Evolutionary conservation across 2,888 invertebrate species (phyloP).

Genomic region (Hemaris fuciformis): DNA sequence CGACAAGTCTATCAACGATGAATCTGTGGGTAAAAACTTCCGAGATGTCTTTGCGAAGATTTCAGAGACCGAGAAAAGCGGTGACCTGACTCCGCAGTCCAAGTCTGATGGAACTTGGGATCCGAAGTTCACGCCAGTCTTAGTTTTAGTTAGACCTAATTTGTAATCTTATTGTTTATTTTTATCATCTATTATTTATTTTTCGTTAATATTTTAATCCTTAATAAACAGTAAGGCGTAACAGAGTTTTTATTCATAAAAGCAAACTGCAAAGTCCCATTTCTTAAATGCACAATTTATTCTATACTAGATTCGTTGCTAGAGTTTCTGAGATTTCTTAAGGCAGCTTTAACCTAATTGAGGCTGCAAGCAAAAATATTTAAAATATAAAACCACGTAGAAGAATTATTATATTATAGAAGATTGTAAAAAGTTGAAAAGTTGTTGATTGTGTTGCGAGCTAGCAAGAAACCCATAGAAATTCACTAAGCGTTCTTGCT

Average conservation of each 20-base stretch:
- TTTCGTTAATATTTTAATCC: neutral
- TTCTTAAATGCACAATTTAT: too few relatives aligned
- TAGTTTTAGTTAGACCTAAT: conserved; percentile 60
- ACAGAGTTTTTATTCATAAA: neutral
- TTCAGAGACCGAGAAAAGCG: conserved; percentile 56
- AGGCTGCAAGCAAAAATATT: too few relatives aligned
- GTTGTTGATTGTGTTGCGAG: too few relatives aligned
- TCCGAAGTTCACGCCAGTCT: conserved; percentile 56
- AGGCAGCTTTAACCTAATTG: too few relatives aligned
- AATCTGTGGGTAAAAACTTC: conserved; percentile 48
- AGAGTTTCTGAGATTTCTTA: too few relatives aligned
- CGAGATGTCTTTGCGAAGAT: conserved; percentile 58
- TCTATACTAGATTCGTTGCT: too few relatives aligned
- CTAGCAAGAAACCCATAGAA: too few relatives aligned
- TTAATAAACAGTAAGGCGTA: neutral
- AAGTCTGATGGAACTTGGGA: conserved; percentile 63
- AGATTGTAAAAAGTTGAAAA: too few relatives aligned
- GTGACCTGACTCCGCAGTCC: conserved; percentile 55
- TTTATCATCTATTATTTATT: neutral
- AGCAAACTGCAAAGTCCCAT: too few relatives aligned
- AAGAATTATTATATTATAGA: too few relatives aligned
- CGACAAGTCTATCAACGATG: conserved; percentile 46
- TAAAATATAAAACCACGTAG: too few relatives aligned
- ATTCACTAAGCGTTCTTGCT: too few relatives aligned
- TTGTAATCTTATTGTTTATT: conserved; percentile 28